Evolutionary conservation across 2,888 invertebrate genomes (phyloP), one percentile per base, ranked within the genome.

Genomic region (Scaptomyza caliginosa): DNA sequence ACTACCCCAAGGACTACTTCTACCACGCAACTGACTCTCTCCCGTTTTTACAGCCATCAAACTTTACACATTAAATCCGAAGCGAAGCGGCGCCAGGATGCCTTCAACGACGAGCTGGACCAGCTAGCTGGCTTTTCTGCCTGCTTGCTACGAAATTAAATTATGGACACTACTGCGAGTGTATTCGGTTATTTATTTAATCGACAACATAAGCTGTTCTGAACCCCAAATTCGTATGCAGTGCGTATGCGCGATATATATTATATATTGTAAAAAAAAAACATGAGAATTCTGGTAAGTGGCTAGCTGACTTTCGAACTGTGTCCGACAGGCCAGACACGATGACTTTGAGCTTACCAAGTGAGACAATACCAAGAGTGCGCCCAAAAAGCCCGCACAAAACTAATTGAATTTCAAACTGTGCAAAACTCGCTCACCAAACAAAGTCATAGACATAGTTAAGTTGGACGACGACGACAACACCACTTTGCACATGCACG

Each of bases 381-480:
- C 54, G 57, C 42, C 46, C 26, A 39, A n/a, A 45, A 40, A 50
- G 56, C 76, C 83, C 86, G 80, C 81, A 83, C 32, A 34, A 77
- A 70, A 86, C 81, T 86, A 82, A 82, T 82, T 82, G 86, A 86
- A 82, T 82, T 82, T 86, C 64, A 69, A 82, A 82, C 81, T 86
- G 77, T 86, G 71, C 74, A 48, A 55, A 86, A 83, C 84, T 74
- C 77, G 80, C 80, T 80, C 67, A 77, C 86, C 74, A 83, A n/a
- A 82, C 86, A 86, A 79, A 82, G 81, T 86, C 67, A 28, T 28
- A 76, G 73, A 70, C 72, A 56, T 70, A 83, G 83, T 76, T 79
- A 70, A 76, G 34, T 69, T 56, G 40, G 39, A 17, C 17, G 24
- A 38, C 17, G 13, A 21, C 13, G 13, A 55, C 50, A 69, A 68